Base-by-base conservation (phyloP, 2,888 invertebrate genomes). In the Gymnoscelis rufifasciata region DNA sequence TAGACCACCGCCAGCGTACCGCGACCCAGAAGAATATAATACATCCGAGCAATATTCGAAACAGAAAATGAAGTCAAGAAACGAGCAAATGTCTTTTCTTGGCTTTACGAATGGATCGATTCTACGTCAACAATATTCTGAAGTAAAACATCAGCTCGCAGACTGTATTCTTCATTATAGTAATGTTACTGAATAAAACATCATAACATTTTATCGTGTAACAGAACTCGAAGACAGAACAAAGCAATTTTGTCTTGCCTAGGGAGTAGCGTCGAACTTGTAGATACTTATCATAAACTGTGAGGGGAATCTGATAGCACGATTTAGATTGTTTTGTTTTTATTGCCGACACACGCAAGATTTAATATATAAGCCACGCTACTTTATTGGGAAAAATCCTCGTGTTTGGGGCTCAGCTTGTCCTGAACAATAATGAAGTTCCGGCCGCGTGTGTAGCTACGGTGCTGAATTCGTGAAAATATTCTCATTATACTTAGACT, bases 1-100 rank as follows among this genome's bases (percentile, higher is more conserved):
- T 81, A 75, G 76, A 79, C 71, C 76, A 68, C 59, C 71, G 68
- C 64, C 62, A 57, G 51, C 62, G 59, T 61, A 58, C 57, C 60
- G 61, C 1, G 19, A 23, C 15, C 19, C 33, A 47, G 52, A 51
- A 55, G 46, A n/a, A 66, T 64, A 67, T 68, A 65, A 68, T 67
- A 66, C 59, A 61, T 60, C 59, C 54, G 58, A 59, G 59, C 56
- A 56, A 58, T 38, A 43, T 39, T 52, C 28, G 38, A 43, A 36
- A 23, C 47, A 43, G 38, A 54, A 57, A 62, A 59, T 54, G 38
- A 54, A 58, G 61, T 54, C 50, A 54, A 43, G 35, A 36, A 8
- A 7, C 33, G 26, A 7, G 11, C 24, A 52, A 26, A 30, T 39
- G 35, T 45, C 8, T 46, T 12, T 40, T 15, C 11, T 35, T 7